A percentile compares a stretch with the other conserved stretches of the same genome.
These are phyloP conservation scores for Zosterops pallidus DNA, from an alignment of 2,113 vertebrate species.

Conservation along the genomic window DNA sequence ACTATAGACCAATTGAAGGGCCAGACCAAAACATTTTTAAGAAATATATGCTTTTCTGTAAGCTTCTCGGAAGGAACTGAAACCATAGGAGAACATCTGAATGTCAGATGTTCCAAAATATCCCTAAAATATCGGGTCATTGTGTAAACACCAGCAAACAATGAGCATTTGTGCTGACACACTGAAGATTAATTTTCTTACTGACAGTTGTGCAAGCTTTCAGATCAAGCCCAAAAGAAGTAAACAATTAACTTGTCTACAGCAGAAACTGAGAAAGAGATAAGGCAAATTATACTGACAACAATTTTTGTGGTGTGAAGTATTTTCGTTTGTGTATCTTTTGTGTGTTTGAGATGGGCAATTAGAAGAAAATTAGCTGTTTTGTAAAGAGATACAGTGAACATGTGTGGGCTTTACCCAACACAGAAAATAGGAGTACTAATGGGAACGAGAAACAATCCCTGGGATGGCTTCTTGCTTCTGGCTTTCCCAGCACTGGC, in stretches of 20 bases:
- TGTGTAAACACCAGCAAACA: neutral
- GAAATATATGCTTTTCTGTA: neutral
- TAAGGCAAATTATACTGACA: neutral
- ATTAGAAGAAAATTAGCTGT: neutral
- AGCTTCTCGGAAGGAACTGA: neutral
- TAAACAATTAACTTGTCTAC: neutral
- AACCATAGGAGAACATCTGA: neutral
- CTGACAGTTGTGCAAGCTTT: neutral
- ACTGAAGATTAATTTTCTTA: neutral
- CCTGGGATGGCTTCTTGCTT: neutral
- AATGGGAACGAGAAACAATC: neutral
- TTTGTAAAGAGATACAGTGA: neutral
- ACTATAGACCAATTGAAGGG: neutral
- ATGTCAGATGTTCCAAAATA: neutral
- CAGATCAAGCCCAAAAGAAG: neutral
- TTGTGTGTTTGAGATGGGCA: neutral
- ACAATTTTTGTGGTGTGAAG: neutral
- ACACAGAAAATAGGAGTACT: neutral
- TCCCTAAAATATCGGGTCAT: neutral
- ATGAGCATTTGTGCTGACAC: neutral
- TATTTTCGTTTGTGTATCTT: neutral
- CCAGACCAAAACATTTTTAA: neutral
- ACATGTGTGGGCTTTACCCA: neutral
- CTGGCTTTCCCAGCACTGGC: neutral
- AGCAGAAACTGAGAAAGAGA: neutral